These are phyloP conservation scores for Clitarchus hookeri DNA, from an alignment of 2,888 invertebrate species.

Conservation along the genomic window DNA sequence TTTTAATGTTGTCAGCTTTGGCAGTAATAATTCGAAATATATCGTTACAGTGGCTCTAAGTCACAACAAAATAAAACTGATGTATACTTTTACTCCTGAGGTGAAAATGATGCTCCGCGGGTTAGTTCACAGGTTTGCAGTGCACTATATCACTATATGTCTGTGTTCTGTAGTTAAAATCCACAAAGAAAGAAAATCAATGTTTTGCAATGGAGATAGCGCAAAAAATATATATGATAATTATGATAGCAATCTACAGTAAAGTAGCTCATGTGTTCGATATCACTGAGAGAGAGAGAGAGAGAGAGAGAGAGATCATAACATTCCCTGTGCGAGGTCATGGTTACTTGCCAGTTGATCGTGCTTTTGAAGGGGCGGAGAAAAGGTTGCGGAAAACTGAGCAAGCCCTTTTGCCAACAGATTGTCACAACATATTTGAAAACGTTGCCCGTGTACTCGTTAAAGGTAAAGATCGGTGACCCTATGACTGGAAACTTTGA, in stretches of 20 bases:
- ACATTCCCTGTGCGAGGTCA: conserved; percentile 4
- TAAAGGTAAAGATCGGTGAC: conserved; percentile 11
- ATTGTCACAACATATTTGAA: conserved; percentile 27
- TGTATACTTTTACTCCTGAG: not conserved
- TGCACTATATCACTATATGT: conserved; percentile 5
- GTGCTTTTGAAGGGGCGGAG: not conserved
- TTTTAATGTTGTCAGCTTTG: conserved; percentile 16
- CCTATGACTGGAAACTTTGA: conserved; percentile 15
- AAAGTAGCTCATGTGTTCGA: not conserved
- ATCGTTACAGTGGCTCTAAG: conserved; percentile 19
- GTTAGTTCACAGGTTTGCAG: conserved; percentile 24
- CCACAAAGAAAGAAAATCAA: conserved; percentile 21
- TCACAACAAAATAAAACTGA: conserved; percentile 15
- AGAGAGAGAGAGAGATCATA: too few relatives aligned
- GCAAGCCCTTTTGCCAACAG: conserved; percentile 11
- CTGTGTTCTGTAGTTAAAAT: not conserved
- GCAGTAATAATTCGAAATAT: conserved; percentile 10
- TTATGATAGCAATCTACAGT: not conserved
- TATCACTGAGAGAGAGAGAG: not conserved
- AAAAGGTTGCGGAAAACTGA: conserved; percentile 22
- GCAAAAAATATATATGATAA: conserved; percentile 26
- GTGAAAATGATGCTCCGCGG: conserved; percentile 6
- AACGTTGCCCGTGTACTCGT: conserved; percentile 2
- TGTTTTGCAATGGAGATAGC: not conserved
- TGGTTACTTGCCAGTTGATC: not conserved